Conservation (phyloP, 2,797 vertebrate species). For the Sebastes diploproa region DNA sequence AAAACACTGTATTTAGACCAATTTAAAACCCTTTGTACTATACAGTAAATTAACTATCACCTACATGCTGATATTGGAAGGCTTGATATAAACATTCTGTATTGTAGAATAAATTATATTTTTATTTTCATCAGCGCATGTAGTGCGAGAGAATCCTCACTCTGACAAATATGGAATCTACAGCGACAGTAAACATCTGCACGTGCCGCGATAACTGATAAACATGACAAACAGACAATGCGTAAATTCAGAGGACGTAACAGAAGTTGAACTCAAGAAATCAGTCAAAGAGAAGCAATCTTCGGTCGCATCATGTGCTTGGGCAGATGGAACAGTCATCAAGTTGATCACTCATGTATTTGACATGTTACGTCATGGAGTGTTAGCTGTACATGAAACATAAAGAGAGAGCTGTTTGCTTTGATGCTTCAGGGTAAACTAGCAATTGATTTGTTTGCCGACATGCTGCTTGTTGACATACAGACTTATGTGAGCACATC, state of each 20-base stretch:
- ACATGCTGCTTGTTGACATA: not conserved
- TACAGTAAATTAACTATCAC: not conserved
- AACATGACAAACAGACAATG: not conserved
- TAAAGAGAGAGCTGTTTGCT: not conserved
- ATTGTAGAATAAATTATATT: not conserved
- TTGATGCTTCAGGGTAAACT: not conserved
- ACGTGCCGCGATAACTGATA: not conserved
- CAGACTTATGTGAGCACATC: not conserved
- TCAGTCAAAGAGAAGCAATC: not conserved
- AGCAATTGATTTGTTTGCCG: not conserved
- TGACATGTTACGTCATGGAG: not conserved
- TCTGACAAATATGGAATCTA: not conserved
- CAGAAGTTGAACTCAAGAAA: not conserved
- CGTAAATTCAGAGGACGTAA: not conserved
- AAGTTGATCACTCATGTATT: not conserved
- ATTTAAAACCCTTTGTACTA: not conserved
- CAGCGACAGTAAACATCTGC: not conserved
- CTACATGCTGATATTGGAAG: not conserved
- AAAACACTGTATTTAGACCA: constrained; percentile 3
- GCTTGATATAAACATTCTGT: not conserved
- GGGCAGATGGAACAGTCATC: not conserved
- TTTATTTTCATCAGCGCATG: not conserved
- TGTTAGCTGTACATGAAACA: not conserved
- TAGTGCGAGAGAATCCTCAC: not conserved
- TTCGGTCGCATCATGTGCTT: not conserved